These are phyloP conservation scores for Hybognathus amarus DNA, from an alignment of 2,797 vertebrate genomes.

Conservation along the genomic window DNA sequence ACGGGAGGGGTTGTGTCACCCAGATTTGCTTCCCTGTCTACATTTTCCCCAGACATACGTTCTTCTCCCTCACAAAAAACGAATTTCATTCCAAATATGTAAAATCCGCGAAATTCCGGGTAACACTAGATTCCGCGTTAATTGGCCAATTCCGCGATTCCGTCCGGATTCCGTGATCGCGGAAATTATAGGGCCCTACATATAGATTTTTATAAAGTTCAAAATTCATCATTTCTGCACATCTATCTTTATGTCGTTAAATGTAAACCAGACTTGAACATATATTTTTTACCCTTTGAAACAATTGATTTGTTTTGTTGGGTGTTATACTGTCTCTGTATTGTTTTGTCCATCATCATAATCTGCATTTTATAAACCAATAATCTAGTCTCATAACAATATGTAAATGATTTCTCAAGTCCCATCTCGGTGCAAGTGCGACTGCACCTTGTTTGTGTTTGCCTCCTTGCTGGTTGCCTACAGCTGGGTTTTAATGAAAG, in stretches of 20 bases:
- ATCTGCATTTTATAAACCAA: not conserved
- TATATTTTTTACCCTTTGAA: not conserved
- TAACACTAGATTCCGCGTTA: no score
- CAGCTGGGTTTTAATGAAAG: conserved; percentile 59
- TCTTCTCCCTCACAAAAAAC: no score
- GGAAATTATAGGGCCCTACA: no score
- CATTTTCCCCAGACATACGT: no score
- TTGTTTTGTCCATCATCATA: not conserved
- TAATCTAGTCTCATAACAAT: not conserved
- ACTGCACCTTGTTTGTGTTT: conserved; percentile 32
- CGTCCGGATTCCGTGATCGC: no score
- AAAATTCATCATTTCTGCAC: not conserved
- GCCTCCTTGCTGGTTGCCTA: conserved; percentile 45
- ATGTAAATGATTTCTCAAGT: not conserved
- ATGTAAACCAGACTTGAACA: not conserved
- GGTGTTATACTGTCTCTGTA: not conserved
- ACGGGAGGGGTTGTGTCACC: no score
- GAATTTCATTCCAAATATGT: no score
- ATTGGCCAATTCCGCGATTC: no score
- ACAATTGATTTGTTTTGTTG: not conserved
- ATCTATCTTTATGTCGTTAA: not conserved
- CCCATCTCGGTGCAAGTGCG: not conserved
- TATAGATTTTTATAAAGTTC: no score
- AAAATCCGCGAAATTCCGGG: no score
- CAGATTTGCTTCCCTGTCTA: no score